phyloP scores from a whole-genome alignment of 2,888 invertebrate species.

The Scrobipalpa costella region DNA sequence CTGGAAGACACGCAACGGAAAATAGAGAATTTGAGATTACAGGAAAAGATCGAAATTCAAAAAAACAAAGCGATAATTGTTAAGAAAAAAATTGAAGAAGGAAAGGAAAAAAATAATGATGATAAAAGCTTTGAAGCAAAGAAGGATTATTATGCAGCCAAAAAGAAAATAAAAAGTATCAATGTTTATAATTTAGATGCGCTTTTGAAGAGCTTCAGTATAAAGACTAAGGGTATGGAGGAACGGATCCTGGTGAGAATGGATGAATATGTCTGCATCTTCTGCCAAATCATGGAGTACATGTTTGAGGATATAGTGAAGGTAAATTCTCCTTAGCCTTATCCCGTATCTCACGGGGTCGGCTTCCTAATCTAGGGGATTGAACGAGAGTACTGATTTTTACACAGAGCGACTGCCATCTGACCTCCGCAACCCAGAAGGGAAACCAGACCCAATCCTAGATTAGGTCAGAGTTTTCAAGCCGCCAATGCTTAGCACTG shows the following conservation, averaged over 20 bases:
- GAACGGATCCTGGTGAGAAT: constrained; percentile 42
- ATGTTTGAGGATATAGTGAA: constrained; percentile 45
- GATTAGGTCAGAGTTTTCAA: too few relatives aligned
- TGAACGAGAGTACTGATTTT: too few relatives aligned
- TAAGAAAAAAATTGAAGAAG: background rate
- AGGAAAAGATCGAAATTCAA: background rate
- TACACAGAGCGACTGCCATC: too few relatives aligned
- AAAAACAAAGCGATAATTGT: too few relatives aligned
- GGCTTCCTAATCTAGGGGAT: too few relatives aligned
- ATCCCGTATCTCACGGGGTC: too few relatives aligned
- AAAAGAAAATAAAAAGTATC: constrained; percentile 26
- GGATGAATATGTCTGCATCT: constrained; percentile 56
- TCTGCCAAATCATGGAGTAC: constrained; percentile 59
- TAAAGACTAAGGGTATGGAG: constrained; percentile 40
- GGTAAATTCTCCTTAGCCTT: constrained; percentile 39
- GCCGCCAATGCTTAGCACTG: too few relatives aligned
- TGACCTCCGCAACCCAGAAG: too few relatives aligned
- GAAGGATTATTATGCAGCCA: background rate
- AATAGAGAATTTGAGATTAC: constrained; percentile 15
- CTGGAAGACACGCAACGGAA: background rate
- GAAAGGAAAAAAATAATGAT: background rate
- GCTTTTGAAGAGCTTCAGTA: constrained; percentile 39
- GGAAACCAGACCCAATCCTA: too few relatives aligned
- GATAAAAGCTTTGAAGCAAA: background rate
- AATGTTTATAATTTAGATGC: constrained; percentile 33